Conservation (phyloP, 2,888 invertebrate species). For the Elaeidobius kamerunicus region DNA sequence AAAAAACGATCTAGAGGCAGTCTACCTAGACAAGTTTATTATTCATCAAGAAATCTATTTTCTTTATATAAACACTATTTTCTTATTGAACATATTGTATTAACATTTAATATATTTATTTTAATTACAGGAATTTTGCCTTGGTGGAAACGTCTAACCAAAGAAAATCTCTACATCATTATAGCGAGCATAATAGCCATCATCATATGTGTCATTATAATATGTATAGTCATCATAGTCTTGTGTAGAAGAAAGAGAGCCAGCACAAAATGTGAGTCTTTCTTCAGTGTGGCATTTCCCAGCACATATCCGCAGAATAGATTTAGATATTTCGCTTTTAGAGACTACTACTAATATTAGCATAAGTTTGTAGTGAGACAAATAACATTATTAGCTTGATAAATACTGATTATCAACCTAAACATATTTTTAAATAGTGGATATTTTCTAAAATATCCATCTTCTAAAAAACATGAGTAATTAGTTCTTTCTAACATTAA, state of each 20-base stretch:
- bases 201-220: conserved; percentile 77
- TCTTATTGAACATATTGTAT: too few relatives aligned
- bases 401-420: too few relatives aligned
- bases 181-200: conserved; percentile 64
- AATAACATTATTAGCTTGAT: too few relatives aligned
- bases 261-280: conserved; percentile 76
- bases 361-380: neutral
- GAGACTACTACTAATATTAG: neutral
- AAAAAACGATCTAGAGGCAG: too few relatives aligned
- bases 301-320: conserved; percentile 14
- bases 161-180: conserved; percentile 74
- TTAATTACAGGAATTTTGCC: conserved; percentile 64
- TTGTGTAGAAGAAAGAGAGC: conserved; percentile 80
- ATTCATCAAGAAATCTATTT: too few relatives aligned
- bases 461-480: too few relatives aligned
- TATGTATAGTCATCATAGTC: conserved; percentile 81
- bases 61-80: too few relatives aligned
- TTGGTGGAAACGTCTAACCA: conserved; percentile 75
- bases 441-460: too few relatives aligned
- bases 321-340: conserved; percentile 12
- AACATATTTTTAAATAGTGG: too few relatives aligned
- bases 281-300: conserved; percentile 23
- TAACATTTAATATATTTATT: conserved; percentile 13
- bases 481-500: too few relatives aligned
- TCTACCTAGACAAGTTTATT: too few relatives aligned